phyloP scores from a whole-genome alignment of 1,140 invertebrate species.

The Scaptomyza pallida region DNA sequence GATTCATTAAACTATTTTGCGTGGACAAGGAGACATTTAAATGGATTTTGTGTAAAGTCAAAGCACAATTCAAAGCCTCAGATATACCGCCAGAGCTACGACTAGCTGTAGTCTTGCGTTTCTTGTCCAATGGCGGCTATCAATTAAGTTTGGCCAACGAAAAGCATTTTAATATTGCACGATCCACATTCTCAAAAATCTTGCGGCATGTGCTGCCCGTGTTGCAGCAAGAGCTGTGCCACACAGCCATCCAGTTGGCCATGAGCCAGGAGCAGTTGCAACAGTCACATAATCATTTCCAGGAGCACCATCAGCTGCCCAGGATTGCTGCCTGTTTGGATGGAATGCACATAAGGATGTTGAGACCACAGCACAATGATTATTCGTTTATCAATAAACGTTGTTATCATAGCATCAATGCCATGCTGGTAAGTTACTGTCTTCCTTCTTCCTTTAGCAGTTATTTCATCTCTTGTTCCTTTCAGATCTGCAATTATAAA shows the following conservation, averaged over 20 bases:
- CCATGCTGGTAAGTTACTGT: constrained; percentile 13
- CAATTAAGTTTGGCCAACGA: background rate
- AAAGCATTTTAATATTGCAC: background rate
- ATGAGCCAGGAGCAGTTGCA: background rate
- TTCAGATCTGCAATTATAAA: constrained; percentile 12
- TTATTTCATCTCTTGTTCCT: no score
- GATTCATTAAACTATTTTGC: background rate
- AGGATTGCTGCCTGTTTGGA: background rate
- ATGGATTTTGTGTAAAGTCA: background rate
- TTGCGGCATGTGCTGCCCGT: background rate
- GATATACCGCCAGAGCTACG: background rate
- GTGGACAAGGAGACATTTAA: background rate
- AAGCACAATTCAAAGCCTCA: background rate
- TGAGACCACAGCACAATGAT: background rate
- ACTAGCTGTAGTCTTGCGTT: background rate
- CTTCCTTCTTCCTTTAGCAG: no score
- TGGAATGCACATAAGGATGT: constrained; percentile 12
- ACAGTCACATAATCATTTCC: background rate
- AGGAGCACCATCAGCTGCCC: background rate
- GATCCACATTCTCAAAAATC: background rate
- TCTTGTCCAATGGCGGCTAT: background rate
- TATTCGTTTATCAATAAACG: constrained; percentile 1
- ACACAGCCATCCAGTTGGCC: background rate
- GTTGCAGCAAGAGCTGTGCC: background rate
- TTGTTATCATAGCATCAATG: constrained; percentile 20